A percentile compares a stretch with the other conserved stretches of the same genome.
These are phyloP conservation scores for Babylonia areolata DNA, from an alignment of 1,140 invertebrate species.

Conservation along the genomic window DNA sequence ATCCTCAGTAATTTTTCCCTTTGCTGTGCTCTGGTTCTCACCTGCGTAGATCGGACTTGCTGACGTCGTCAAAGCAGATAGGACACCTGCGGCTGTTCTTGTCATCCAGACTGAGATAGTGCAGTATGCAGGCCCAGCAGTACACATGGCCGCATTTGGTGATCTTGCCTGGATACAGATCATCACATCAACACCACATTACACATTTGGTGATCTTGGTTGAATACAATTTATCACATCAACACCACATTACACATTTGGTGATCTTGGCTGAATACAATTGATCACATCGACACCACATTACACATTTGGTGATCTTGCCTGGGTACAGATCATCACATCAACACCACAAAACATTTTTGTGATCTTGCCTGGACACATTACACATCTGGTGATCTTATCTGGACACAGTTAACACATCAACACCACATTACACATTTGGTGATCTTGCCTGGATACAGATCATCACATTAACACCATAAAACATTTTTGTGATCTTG, in stretches of 20 bases:
- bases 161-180: constrained; percentile 88
- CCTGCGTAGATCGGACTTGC: constrained; percentile 88
- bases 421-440: no score
- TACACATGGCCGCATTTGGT: constrained; percentile 96
- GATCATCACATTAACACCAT: neutral
- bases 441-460: constrained; percentile 90
- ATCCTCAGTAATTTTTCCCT: no score
- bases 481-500: constrained; percentile 96
- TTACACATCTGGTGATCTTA: no score
- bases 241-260: constrained; percentile 84
- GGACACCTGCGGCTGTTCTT: constrained; percentile 71
- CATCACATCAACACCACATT: neutral
- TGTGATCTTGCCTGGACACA: no score
- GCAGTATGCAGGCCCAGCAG: constrained; percentile 96
- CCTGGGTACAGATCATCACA: constrained; percentile 80
- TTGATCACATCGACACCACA: neutral
- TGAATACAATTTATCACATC: constrained; percentile 76
- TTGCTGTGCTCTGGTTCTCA: constrained; percentile 61
- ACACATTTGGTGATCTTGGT: constrained; percentile 95
- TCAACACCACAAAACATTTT: no score
- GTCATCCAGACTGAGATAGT: constrained; percentile 90
- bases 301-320: constrained; percentile 95
- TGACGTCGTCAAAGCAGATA: constrained; percentile 70
- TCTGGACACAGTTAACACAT: no score
- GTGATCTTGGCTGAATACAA: constrained; percentile 90